Percentiles rank a stretch among this genome's conserved stretches.
These are phyloP conservation scores for Gonioctena quinquepunctata DNA, from an alignment of 1,140 invertebrate species.

Conservation along the genomic window DNA sequence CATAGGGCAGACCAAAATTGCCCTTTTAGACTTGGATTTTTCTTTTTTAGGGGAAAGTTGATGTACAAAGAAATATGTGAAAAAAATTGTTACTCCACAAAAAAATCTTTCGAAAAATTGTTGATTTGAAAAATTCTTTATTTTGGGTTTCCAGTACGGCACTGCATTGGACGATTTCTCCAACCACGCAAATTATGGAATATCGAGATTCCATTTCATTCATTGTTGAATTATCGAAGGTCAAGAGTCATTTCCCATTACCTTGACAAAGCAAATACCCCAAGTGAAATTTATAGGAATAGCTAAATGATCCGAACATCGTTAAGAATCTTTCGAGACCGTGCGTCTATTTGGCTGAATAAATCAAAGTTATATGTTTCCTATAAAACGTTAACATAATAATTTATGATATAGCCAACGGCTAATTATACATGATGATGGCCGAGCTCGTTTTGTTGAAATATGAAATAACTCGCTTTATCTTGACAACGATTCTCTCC, in stretches of 20 bases:
- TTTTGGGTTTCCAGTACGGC: too few species aligned
- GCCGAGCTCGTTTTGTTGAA: slow-evolving; percentile 50
- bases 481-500: slow-evolving; percentile 36
- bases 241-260: neutral
- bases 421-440: slow-evolving; percentile 52
- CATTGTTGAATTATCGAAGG: neutral
- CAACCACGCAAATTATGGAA: too few species aligned
- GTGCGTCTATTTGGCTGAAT: slow-evolving; percentile 25
- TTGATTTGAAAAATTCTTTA: too few species aligned
- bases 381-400: slow-evolving; percentile 52
- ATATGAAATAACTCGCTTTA: slow-evolving; percentile 51
- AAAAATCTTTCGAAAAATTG: too few species aligned
- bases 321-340: slow-evolving; percentile 13
- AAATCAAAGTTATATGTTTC: slow-evolving; percentile 46
- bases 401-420: slow-evolving; percentile 49
- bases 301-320: neutral
- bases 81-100: too few species aligned
- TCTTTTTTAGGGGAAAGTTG: too few species aligned
- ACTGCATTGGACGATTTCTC: too few species aligned
- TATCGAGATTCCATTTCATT: neutral
- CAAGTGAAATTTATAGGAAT: neutral
- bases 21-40: too few species aligned
- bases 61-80: too few species aligned
- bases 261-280: neutral
- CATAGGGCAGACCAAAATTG: too few species aligned